These are phyloP conservation scores for Callopanchax toddi DNA, from an alignment of 2,113 vertebrate genomes.

Conservation along the genomic window DNA sequence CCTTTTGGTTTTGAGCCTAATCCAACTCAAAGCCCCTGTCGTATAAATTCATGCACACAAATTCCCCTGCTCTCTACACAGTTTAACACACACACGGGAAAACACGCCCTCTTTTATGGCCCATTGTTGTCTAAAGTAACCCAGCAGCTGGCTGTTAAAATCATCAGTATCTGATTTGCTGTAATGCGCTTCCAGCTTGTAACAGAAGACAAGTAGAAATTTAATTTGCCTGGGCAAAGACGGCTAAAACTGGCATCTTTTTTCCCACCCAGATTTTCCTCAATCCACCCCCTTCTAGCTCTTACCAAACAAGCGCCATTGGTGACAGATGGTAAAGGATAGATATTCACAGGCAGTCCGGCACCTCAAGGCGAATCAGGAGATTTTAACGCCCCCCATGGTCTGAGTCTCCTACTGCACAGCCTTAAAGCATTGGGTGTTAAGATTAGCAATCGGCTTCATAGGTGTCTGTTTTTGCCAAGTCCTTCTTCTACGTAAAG, in stretches of 20 bases:
- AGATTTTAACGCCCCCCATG: constrained; percentile 64
- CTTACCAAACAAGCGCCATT: constrained; percentile 32
- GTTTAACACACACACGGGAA: constrained; percentile 24
- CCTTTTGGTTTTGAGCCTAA: constrained; percentile 58
- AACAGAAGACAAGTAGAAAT: constrained; percentile 71
- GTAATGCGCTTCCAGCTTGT: constrained; percentile 56
- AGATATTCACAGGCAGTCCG: constrained; percentile 69
- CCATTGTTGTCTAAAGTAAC: constrained; percentile 58
- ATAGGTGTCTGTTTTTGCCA: constrained; percentile 23
- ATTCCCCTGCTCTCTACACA: constrained; percentile 38
- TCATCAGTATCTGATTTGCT: constrained; percentile 66
- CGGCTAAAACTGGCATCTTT: constrained; percentile 40
- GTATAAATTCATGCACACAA: constrained; percentile 21
- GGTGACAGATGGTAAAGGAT: constrained; percentile 72
- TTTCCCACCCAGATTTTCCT: constrained; percentile 24
- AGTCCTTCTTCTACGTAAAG: constrained; percentile 27
- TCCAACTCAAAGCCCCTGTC: constrained; percentile 31
- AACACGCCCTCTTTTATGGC: constrained; percentile 54
- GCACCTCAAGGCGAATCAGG: constrained; percentile 50
- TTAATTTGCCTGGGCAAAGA: constrained; percentile 61
- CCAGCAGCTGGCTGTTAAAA: constrained; percentile 66
- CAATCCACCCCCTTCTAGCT: constrained; percentile 18
- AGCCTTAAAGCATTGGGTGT: constrained; percentile 53
- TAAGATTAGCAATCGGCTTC: constrained; percentile 51
- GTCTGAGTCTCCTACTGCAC: constrained; percentile 39